Conservation (phyloP, 2,113 vertebrate genomes). For the Ia io region DNA sequence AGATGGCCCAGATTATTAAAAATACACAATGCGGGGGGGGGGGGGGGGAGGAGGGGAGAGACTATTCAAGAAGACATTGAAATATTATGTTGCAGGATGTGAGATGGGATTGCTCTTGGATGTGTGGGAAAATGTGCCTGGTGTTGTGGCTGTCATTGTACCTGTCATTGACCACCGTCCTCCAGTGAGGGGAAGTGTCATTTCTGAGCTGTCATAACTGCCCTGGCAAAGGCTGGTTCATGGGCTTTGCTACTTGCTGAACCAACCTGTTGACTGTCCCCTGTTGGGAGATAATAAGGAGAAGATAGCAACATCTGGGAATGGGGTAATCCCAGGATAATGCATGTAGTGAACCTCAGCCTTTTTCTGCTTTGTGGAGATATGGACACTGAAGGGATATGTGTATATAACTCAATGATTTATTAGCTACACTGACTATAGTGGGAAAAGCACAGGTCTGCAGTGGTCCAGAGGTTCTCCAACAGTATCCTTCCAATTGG, state of each 20-base stretch:
- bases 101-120: background rate
- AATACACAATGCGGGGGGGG: background rate
- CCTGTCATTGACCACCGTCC: background rate
- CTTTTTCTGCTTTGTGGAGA: background rate
- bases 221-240: background rate
- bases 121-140: background rate
- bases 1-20: background rate
- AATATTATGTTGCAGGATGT: background rate
- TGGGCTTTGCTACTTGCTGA: background rate
- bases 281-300: background rate
- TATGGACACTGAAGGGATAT: rapidly evolving
- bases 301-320: background rate
- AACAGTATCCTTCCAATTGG: background rate
- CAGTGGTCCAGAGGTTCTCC: background rate
- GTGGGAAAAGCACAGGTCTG: background rate
- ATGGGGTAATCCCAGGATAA: background rate
- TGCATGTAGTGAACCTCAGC: background rate
- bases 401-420: background rate
- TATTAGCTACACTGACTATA: background rate
- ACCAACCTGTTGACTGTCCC: background rate
- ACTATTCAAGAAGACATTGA: background rate
- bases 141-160: background rate
- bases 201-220: background rate
- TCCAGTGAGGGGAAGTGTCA: background rate
- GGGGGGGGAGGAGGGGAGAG: too few species aligned